Evolutionary conservation across 2,113 vertebrate genomes (phyloP).

Genomic region (Ammospiza nelsoni): DNA sequence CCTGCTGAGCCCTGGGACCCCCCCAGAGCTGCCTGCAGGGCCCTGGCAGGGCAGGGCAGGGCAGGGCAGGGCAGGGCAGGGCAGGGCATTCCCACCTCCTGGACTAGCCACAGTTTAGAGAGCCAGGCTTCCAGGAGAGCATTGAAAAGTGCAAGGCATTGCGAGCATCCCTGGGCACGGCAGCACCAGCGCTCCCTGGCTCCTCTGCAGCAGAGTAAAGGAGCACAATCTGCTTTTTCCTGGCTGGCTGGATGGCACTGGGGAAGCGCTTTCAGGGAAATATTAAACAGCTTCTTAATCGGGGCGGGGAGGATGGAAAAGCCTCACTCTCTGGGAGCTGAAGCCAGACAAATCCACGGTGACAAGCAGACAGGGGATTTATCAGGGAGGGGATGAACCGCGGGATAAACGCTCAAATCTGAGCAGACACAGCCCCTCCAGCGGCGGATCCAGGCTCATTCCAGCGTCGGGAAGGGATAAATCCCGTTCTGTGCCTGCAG

Average conservation of each 20-base stretch:
- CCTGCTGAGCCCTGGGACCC: neutral
- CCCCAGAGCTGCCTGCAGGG: rapidly evolving
- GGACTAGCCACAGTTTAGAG: rapidly evolving
- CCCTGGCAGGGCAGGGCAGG: neutral
- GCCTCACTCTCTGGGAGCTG: neutral
- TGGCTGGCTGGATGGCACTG: neutral
- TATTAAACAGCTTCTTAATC: neutral
- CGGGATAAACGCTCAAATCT: neutral
- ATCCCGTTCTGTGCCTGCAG: neutral
- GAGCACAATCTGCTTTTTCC: neutral
- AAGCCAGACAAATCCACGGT: neutral
- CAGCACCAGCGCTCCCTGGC: rapidly evolving
- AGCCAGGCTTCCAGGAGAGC: neutral
- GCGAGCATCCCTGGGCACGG: neutral
- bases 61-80: too few relatives aligned
- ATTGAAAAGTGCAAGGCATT: neutral
- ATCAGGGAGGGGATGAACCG: neutral
- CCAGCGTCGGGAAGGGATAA: neutral
- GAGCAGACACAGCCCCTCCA: neutral
- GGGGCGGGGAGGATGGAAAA: neutral
- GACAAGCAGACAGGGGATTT: neutral
- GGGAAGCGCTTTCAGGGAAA: neutral
- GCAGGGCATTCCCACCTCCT: rapidly evolving
- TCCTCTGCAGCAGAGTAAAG: neutral
- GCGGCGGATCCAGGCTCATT: neutral